phyloP scores from a whole-genome alignment of 2,888 invertebrate genomes.

The Caenorhabditis sp. region DNA sequence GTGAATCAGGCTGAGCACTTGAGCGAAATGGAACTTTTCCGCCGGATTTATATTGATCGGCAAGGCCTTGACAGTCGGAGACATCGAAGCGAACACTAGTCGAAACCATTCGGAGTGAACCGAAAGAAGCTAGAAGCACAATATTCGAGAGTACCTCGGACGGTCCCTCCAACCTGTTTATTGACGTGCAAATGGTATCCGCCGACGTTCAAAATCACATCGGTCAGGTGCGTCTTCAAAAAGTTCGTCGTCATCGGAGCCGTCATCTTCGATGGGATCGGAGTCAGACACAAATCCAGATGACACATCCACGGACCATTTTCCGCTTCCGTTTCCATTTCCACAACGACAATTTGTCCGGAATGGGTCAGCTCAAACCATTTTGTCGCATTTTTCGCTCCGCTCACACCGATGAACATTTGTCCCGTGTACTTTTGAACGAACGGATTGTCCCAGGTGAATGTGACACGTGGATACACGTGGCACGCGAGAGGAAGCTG shows the following conservation, averaged over 20 bases:
- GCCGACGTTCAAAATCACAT: slow-evolving; percentile 71
- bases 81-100: background rate
- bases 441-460: too few species aligned
- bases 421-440: too few species aligned
- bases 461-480: too few species aligned
- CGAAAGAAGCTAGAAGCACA: slow-evolving; percentile 9
- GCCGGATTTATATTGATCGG: slow-evolving; percentile 3
- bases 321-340: too few species aligned
- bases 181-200: slow-evolving; percentile 70
- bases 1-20: background rate
- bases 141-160: background rate
- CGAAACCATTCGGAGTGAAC: slow-evolving; percentile 11
- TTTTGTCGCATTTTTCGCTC: too few species aligned
- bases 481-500: too few species aligned
- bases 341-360: too few species aligned
- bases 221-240: slow-evolving; percentile 41
- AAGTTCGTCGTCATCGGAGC: background rate
- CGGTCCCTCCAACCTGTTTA: slow-evolving; percentile 57
- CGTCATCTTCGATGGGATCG: background rate
- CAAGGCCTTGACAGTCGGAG: background rate
- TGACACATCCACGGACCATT: too few species aligned
- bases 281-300: background rate
- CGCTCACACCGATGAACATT: too few species aligned
- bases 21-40: too few species aligned
- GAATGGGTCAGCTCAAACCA: too few species aligned